These are phyloP conservation scores for Drosophila melanosoma DNA, from an alignment of 2,888 invertebrate genomes.

Conservation along the genomic window DNA sequence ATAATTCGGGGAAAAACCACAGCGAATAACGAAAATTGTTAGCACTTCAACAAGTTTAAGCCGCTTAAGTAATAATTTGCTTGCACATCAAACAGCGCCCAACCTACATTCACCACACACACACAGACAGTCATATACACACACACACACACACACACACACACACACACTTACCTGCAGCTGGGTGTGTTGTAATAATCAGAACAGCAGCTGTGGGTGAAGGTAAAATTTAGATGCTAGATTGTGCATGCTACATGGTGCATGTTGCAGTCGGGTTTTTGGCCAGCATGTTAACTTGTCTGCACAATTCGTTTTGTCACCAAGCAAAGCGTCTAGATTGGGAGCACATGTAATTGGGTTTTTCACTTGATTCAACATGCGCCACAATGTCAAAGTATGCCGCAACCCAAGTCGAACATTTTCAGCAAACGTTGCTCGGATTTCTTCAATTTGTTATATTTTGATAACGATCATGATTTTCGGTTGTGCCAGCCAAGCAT, in stretches of 20 bases:
- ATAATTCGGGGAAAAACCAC: slow-evolving; percentile 22
- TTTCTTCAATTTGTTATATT: slow-evolving; percentile 4
- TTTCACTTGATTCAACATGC: slow-evolving; percentile 78
- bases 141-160: slow-evolving; percentile 7
- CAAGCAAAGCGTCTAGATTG: slow-evolving; percentile 58
- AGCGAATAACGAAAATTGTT: slow-evolving; percentile 30
- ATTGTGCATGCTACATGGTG: slow-evolving; percentile 4
- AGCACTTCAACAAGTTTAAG: slow-evolving; percentile 67
- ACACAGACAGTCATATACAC: slow-evolving; percentile 28
- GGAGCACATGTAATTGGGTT: slow-evolving; percentile 73
- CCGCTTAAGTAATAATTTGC: slow-evolving; percentile 78
- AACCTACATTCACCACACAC: slow-evolving; percentile 10
- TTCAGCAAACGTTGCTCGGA: background rate
- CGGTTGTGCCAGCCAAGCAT: background rate
- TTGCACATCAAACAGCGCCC: slow-evolving; percentile 55
- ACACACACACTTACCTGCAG: slow-evolving; percentile 15
- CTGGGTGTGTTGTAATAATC: slow-evolving; percentile 62
- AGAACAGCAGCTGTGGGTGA: slow-evolving; percentile 27
- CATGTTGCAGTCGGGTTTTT: slow-evolving; percentile 30
- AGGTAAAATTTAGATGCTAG: slow-evolving; percentile 15
- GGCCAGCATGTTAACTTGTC: slow-evolving; percentile 69
- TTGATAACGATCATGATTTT: slow-evolving; percentile 20
- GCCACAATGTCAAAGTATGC: slow-evolving; percentile 67
- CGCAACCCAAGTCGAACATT: slow-evolving; percentile 54
- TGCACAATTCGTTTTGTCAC: slow-evolving; percentile 61